These are phyloP conservation scores for Spermophilus dauricus DNA, from an alignment of 2,113 vertebrate species.

Conservation along the genomic window DNA sequence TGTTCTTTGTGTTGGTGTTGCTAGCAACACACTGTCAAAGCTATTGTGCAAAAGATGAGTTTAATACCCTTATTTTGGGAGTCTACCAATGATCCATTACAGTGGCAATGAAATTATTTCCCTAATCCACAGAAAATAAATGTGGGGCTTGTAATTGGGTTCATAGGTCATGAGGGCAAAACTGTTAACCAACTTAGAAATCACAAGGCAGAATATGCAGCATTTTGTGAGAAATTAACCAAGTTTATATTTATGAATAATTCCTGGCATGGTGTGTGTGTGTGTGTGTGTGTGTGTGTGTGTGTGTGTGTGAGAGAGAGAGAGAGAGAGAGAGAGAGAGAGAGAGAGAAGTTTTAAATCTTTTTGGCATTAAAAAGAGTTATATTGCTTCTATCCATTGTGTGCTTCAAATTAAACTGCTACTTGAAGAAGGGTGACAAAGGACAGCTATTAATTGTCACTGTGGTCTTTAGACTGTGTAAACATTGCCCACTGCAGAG, in stretches of 20 bases:
- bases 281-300: no score
- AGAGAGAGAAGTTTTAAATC: background rate
- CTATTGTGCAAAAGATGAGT: background rate
- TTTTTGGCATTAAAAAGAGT: constrained; percentile 64
- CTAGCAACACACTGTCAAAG: background rate
- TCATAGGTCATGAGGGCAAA: constrained; percentile 27
- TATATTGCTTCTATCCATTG: background rate
- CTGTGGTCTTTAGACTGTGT: constrained; percentile 66
- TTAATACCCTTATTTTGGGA: background rate
- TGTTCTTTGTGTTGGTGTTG: background rate
- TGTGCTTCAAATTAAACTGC: constrained; percentile 58
- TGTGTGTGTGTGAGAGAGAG: no score
- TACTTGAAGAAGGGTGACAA: constrained; percentile 63
- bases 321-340: background rate
- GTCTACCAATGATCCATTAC: background rate
- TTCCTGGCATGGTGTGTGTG: background rate
- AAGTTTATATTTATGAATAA: constrained; percentile 62
- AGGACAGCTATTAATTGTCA: constrained; percentile 66
- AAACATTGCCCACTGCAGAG: constrained; percentile 60
- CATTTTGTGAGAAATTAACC: constrained; percentile 53
- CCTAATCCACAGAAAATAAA: constrained; percentile 2
- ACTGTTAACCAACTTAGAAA: constrained; percentile 65
- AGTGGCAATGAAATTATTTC: background rate
- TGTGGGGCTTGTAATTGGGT: background rate
- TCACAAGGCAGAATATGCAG: constrained; percentile 33